Base-by-base conservation (phyloP, 2,797 vertebrate genomes). In the Crax fasciolata region DNA sequence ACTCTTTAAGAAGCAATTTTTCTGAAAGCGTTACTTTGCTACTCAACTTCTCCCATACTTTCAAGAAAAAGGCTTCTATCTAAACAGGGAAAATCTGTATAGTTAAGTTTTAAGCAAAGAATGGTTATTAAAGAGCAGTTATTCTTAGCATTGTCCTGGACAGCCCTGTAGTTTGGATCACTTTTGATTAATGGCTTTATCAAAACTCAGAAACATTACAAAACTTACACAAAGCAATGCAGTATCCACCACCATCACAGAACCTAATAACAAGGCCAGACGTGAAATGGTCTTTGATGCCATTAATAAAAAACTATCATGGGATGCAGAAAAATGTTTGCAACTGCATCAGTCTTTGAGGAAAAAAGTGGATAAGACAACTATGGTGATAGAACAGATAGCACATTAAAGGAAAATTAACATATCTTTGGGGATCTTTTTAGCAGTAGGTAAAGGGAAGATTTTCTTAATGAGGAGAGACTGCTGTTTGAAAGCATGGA, bases 151-250 rank as follows among this genome's bases (percentile, higher is more conserved):
- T 54, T 87, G 65, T 73, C 32, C 83, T 89, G 78, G 72, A 67
- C 81, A 89, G n/a, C 43, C n/a, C 9, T 24, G 9, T n/a, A 30
- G 81, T 51, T 41, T 85, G 75, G 72, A 85, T 87, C 86, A 95
- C 65, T 75, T 89, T 57, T 95, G 93, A 92, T 96, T 91, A 87
- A 96, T 91, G 79, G 39, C 84, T 76, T 89, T 84, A 73, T 89
- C 82, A 81, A 85, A 94, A 83, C 76, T 81, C 54, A 55, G 78
- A 85, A 85, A 85, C 77, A 83, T 89, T 81, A 72, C 62, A 87
- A 59, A 39, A 73, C 4, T 96, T 73, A 17, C 67, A 88, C 88
- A 94, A 93, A 95, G 62, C 76, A 86, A 78, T 80, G 84, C 66
- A 92, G 65, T 94, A 85, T 93, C 72, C 1, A 1, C 71, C 74